Evolutionary conservation across 2,888 invertebrate species (phyloP), one percentile per base, ranked within the genome.

Genomic region (Drosophila mercatorum): DNA sequence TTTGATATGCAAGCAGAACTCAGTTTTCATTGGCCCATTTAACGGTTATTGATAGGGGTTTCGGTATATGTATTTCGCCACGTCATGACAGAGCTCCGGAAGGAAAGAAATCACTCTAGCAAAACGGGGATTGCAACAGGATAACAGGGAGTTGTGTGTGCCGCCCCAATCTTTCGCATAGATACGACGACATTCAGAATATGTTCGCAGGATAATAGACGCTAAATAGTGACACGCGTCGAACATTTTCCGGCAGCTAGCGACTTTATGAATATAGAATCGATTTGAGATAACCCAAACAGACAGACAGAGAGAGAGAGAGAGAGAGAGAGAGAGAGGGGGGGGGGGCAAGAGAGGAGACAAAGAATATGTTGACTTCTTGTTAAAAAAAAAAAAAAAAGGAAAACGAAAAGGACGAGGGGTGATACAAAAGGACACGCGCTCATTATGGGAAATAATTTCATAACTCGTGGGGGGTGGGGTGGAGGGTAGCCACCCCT

Each of bases 181-280:
- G 61, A 52, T 51, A 65, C 80, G 88, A 89, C 80, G 72, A 89
- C 80, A 72, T 64, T 77, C 61, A 82, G 83, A 90, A 91, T 89
- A 90, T 91, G 90, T 77, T 88, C 80, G 69, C 80, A 80, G 85
- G 82, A 91, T 92, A 92, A 92, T 92, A 90, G 91, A 88, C 85
- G 89, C 92, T 92, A 93, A 92, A 92, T 92, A 91, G 89, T 85
- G 91, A 72, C 92, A 92, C 92, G 92, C 91, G 92, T 83, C 90
- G 66, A 72, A 78, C 74, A 82, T 81, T 89, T 89, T 77, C 89
- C 88, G 84, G 77, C 72, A 67, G 55, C 60, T 31, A 60, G 74
- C 38, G 46, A 26, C 22, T 41, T 68, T 76, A 76, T 72, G 73
- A 88, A 83, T 84, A 76, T 86, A 81, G 74, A 69, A 69, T 68